A percentile compares a stretch with the other conserved stretches of the same genome.
phyloP scores from a whole-genome alignment of 2,888 invertebrate species.

The Epinotia demarniana region DNA sequence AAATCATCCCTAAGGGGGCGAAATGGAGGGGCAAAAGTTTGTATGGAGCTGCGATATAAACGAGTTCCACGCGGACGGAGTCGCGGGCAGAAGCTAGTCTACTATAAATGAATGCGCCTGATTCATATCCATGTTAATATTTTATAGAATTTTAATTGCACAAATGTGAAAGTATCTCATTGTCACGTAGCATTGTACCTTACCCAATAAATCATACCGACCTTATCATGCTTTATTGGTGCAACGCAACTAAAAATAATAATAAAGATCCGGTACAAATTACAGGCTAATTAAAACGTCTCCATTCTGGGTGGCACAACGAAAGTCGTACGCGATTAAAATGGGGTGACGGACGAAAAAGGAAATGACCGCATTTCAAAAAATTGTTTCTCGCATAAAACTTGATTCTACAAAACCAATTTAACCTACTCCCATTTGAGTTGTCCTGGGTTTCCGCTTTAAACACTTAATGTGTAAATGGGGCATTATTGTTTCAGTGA shows the following conservation, averaged over 20 bases:
- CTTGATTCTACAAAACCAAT: constrained; percentile 39
- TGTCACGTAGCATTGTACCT: constrained; percentile 6
- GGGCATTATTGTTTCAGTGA: constrained; percentile 24
- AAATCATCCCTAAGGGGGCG: too few species aligned
- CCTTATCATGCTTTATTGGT: constrained; percentile 16
- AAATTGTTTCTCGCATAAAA: constrained; percentile 36
- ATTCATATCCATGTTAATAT: not conserved
- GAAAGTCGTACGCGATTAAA: constrained; percentile 35
- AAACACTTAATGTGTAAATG: constrained; percentile 20
- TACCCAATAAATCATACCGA: constrained; percentile 10
- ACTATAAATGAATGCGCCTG: not conserved
- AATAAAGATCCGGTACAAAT: constrained; percentile 28
- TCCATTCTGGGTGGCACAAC: constrained; percentile 30
- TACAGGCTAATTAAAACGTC: constrained; percentile 36
- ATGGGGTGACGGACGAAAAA: constrained; percentile 42
- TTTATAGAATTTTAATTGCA: not conserved
- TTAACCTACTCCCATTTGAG: constrained; percentile 37
- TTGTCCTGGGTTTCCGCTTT: constrained; percentile 29
- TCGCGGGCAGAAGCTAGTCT: too few species aligned
- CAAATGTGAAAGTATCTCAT: constrained; percentile 20
- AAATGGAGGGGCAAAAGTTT: too few species aligned
- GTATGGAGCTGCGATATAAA: too few species aligned
- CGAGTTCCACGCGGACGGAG: too few species aligned
- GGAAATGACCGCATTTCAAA: constrained; percentile 41
- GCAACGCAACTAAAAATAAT: constrained; percentile 1